phyloP scores from a whole-genome alignment of 2,888 invertebrate genomes.

The Pollenia labialis region DNA sequence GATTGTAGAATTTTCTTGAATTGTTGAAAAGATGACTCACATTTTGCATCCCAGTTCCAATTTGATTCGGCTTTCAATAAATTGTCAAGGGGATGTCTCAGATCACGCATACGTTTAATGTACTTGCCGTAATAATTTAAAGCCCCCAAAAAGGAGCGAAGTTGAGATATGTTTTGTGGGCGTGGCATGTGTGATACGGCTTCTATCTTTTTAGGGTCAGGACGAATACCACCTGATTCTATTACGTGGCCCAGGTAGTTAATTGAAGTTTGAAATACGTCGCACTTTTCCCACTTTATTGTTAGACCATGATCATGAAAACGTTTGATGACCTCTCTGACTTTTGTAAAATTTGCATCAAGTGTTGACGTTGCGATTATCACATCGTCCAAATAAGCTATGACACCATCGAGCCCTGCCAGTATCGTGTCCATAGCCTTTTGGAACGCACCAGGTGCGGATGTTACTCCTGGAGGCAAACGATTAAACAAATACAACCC shows the following conservation, averaged over 20 bases:
- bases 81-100: constrained; percentile 35
- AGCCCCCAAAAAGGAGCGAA: constrained; percentile 43
- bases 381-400: constrained; percentile 4
- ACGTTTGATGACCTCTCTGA: constrained; percentile 47
- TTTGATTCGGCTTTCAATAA: constrained; percentile 38
- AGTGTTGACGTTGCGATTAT: background rate
- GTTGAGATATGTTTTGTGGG: constrained; percentile 52
- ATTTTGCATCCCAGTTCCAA: constrained; percentile 16
- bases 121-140: constrained; percentile 54
- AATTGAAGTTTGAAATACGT: constrained; percentile 44
- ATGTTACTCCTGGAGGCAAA: background rate
- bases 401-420: background rate
- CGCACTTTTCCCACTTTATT: constrained; percentile 50
- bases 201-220: constrained; percentile 42
- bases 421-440: constrained; percentile 23
- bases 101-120: constrained; percentile 24
- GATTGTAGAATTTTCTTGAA: constrained; percentile 25
- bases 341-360: constrained; percentile 1
- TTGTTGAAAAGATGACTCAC: constrained; percentile 26
- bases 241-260: constrained; percentile 53
- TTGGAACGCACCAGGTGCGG: constrained; percentile 20
- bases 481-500: constrained; percentile 18
- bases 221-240: constrained; percentile 29
- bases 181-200: constrained; percentile 47
- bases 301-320: constrained; percentile 46